Evolutionary conservation across 2,113 vertebrate species (phyloP), one percentile per base, ranked within the genome.

Genomic region (Menidia beryllina): DNA sequence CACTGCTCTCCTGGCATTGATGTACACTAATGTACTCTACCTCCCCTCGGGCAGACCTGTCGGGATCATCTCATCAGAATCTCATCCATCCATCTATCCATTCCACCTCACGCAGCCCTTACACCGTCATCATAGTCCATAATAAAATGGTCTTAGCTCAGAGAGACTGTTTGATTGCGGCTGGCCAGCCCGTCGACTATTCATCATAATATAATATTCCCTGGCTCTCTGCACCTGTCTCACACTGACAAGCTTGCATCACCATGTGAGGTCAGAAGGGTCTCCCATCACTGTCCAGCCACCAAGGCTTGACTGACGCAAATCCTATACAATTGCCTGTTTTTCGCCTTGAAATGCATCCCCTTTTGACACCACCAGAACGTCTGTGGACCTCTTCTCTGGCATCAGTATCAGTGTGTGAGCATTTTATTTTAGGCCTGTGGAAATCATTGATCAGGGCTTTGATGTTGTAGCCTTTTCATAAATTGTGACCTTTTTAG

Each of bases 401-500:
- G 61, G 79, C 83, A 91, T 86, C 80, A 88, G 79, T 88, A 90
- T 88, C 77, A 74, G 79, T 77, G 87, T 86, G 65, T 61, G 61
- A 19, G 26, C 15, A 41, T 68, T 45, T 58, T 23, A n/a, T 77
- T 80, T 69, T 79, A 86, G 69, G 73, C 75, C 84, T 59, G 59
- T 84, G 80, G 77, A 83, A 76, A 57, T 51, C 79, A 91, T 91
- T 90, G 89, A 94, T 92, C 90, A 88, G 82, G 3, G 47, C 82
- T 90, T 87, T 83, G 60, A 76, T 88, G 91, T 75, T 86, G 69
- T 27, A 74, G 86, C 87, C 88, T 90, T n/a, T 88, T 92, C 81
- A 91, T 87, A 92, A 92, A 91, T 90, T 86, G 89, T 55, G 24
- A 90, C 83, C 84, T 91, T 91, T 93, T 91, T 89, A 84, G 82